Percentiles rank a stretch among this genome's conserved stretches.
Conservation (phyloP, 2,888 invertebrate species). For the Aporophyla lueneburgensis region DNA sequence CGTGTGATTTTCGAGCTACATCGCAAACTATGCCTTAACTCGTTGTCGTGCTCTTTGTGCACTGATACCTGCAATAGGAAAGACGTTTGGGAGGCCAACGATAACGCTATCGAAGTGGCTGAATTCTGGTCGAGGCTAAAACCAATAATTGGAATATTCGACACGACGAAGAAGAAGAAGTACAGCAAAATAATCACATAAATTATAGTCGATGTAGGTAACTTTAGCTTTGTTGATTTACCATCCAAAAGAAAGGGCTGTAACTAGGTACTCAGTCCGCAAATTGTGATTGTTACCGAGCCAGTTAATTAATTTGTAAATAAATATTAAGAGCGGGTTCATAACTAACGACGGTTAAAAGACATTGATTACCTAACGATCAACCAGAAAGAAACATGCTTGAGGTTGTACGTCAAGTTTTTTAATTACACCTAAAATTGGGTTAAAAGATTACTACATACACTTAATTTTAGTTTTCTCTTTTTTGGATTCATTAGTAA, state of each 20-base stretch:
- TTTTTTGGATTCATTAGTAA: constrained; percentile 33
- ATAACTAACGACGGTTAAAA: constrained; percentile 16
- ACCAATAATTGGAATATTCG: too few species aligned
- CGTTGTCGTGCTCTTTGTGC: too few species aligned
- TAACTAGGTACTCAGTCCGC: neutral
- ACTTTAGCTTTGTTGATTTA: too few species aligned
- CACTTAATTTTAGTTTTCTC: constrained; percentile 21
- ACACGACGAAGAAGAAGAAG: too few species aligned
- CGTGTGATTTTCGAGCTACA: too few species aligned
- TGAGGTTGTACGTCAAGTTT: constrained; percentile 20
- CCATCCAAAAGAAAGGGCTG: neutral
- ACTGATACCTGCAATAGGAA: too few species aligned
- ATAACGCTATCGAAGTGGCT: too few species aligned
- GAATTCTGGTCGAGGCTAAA: too few species aligned
- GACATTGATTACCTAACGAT: constrained; percentile 9
- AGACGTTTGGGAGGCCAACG: too few species aligned
- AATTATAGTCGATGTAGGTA: too few species aligned
- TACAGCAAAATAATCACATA: too few species aligned
- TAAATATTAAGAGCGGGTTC: constrained; percentile 10
- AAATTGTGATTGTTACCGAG: neutral
- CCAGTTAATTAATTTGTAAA: neutral
- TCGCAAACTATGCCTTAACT: too few species aligned
- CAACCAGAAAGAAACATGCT: neutral
- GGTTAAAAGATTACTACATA: constrained; percentile 14
- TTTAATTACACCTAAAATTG: constrained; percentile 33